Base-by-base conservation (phyloP, 2,888 invertebrate genomes). In the Sinopyrophorus schimmeli region DNA sequence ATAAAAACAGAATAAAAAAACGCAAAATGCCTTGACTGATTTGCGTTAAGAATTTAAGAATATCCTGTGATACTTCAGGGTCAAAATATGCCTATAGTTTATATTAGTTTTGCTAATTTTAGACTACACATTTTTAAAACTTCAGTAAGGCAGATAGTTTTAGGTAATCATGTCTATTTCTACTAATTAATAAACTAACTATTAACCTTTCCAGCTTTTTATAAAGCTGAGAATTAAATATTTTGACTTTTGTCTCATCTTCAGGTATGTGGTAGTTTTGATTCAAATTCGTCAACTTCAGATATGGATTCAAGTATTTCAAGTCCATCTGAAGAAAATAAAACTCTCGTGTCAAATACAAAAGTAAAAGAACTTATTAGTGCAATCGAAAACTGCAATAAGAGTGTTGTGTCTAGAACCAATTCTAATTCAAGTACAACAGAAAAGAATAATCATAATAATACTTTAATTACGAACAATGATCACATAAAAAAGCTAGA, bases 281-380 rank as follows among this genome's bases (percentile, higher is more conserved):
- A 65, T 41, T 70, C 70, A 4, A 69, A 70, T 3, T 58, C 68
- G 3, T 70, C 71, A 4, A 70, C 71, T n/a, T 74, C 74, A 3
- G 76, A 75, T 57, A 64, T 72, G 21, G 76, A 76, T 53, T 75
- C 76, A 3, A 60, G 68, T 17, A 64, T 70, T 9, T 74, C 75
- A 11, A 67, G 67, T 16, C 72, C 73, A 15, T 65, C 66, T 15
- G 69, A 70, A 26, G 69, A 68, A 43, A 63, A 62, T 26, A 65
- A 65, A 37, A 28, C 55, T 7, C 53, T 62, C 9, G 9, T 26
- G 5, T 21, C 35, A 11, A 12, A 10, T 7, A 47, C 31, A 15
- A 66, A 66, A 47, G 67, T 73, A 28, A 64, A 62, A 48, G 65
- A 63, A 28, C 55, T 72, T 5, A 69, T 72, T 21, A 53, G 60